These are phyloP conservation scores for Ursus arctos DNA, from an alignment of 2,113 vertebrate genomes.

Conservation along the genomic window DNA sequence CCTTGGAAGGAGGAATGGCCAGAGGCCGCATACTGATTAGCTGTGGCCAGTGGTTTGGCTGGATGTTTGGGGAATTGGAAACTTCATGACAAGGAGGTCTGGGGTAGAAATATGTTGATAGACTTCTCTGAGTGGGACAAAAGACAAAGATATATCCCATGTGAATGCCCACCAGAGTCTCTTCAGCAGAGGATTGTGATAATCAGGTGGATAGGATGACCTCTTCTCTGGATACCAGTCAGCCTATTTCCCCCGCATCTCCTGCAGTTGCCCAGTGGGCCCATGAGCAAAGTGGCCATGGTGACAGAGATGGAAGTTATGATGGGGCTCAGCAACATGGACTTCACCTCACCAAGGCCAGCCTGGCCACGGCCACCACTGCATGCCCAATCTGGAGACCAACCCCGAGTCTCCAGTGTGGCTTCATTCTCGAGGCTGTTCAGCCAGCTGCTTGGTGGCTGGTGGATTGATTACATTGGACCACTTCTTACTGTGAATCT, in stretches of 20 bases:
- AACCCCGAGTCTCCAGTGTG: fast-evolving
- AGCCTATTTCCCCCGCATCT: background rate
- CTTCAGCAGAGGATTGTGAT: background rate
- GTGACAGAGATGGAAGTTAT: background rate
- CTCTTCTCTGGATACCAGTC: background rate
- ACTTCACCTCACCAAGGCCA: background rate
- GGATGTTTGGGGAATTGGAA: background rate
- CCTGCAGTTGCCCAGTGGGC: background rate
- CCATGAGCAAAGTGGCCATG: background rate
- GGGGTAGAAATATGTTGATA: background rate
- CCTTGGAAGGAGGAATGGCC: background rate
- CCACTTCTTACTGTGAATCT: background rate
- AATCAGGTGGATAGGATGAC: background rate
- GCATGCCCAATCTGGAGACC: no score
- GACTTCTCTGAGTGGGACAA: background rate
- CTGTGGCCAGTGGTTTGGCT: background rate
- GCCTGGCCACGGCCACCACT: background rate
- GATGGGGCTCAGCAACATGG: background rate
- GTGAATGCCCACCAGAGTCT: background rate
- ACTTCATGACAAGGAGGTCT: background rate
- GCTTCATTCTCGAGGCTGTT: background rate
- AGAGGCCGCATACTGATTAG: background rate
- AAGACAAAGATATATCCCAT: background rate
- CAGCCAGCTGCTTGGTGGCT: background rate
- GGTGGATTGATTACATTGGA: background rate